Percentiles rank a stretch among this genome's conserved stretches.
phyloP scores from a whole-genome alignment of 2,888 invertebrate species.

The Volucella inanis region DNA sequence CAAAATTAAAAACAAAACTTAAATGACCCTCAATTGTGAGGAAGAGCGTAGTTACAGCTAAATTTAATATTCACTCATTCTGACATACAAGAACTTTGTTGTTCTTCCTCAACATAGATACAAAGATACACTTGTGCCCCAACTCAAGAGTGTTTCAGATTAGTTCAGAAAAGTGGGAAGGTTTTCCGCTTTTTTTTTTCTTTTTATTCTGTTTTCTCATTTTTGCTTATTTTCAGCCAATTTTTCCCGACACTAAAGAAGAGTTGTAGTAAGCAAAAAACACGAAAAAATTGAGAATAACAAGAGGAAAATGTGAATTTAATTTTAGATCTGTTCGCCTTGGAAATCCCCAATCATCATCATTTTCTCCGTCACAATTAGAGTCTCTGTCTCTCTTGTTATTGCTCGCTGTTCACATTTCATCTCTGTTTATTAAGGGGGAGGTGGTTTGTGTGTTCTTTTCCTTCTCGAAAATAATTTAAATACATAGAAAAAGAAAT shows the following conservation, averaged over 20 bases:
- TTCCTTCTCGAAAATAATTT: no score
- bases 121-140: no score
- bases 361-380: conserved; percentile 28
- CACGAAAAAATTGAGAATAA: conserved; percentile 3
- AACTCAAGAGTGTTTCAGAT: no score
- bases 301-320: conserved; percentile 49
- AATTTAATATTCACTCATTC: conserved; percentile 2
- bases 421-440: background rate
- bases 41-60: background rate
- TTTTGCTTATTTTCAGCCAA: conserved; percentile 26
- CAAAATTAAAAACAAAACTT: background rate
- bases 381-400: conserved; percentile 24
- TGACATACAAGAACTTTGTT: background rate
- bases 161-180: no score
- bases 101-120: no score
- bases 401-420: background rate
- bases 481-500: no score
- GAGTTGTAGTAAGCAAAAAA: conserved; percentile 3
- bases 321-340: conserved; percentile 68
- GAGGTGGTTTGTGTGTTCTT: no score
- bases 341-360: conserved; percentile 74
- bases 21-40: conserved; percentile 27
- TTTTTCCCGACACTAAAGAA: background rate
- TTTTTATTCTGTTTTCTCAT: conserved; percentile 3
- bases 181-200: no score